Evolutionary conservation across 2,797 vertebrate species (phyloP).

Genomic region (Odontamblyopus lacepedii): DNA sequence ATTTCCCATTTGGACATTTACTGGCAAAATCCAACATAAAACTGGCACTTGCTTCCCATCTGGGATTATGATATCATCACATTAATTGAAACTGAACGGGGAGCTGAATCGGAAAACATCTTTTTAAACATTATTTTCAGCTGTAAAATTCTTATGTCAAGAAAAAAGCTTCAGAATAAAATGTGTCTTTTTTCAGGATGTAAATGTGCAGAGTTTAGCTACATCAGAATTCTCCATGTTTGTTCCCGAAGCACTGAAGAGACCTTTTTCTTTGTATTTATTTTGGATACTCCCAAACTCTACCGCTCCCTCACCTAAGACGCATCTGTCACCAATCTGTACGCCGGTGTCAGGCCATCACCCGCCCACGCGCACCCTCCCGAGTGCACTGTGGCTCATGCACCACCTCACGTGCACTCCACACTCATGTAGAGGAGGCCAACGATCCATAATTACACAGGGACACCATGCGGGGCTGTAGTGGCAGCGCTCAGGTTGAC

Average conservation of each 20-base stretch:
- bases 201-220: too few relatives aligned
- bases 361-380: conserved; percentile 20
- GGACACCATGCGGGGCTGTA: conserved; percentile 51
- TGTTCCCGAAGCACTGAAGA: not conserved
- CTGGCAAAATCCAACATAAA: too few relatives aligned
- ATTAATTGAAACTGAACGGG: too few relatives aligned
- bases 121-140: too few relatives aligned
- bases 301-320: conserved; percentile 12
- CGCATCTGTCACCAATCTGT: conserved; percentile 34
- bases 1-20: too few relatives aligned
- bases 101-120: too few relatives aligned
- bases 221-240: too few relatives aligned
- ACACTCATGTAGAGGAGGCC: conserved; percentile 40
- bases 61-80: too few relatives aligned
- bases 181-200: too few relatives aligned
- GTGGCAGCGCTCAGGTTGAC: conserved; percentile 59
- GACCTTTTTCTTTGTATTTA: not conserved
- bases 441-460: conserved; percentile 54
- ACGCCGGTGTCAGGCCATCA: conserved; percentile 28
- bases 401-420: conserved; percentile 32
- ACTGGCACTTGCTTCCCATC: too few relatives aligned
- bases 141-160: too few relatives aligned
- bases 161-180: too few relatives aligned
- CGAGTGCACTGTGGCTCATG: not conserved
- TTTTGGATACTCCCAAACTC: conserved; percentile 1